phyloP scores from a whole-genome alignment of 2,888 invertebrate genomes.

The Pimpla rufipes region DNA sequence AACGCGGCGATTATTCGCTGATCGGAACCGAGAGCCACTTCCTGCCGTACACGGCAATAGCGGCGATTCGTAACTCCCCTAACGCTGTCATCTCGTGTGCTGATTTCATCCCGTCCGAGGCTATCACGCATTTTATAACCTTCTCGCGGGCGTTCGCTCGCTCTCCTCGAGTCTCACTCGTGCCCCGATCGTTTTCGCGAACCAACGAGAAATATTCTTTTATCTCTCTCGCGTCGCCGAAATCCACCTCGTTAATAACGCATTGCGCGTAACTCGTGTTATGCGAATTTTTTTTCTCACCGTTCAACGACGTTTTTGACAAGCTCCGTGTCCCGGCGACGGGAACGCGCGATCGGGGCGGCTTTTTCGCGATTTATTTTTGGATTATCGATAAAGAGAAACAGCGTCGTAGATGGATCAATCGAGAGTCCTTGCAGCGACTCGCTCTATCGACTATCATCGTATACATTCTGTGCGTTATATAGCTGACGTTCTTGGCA shows the following conservation, averaged over 20 bases:
- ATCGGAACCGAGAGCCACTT: constrained; percentile 58
- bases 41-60: constrained; percentile 68
- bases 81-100: constrained; percentile 71
- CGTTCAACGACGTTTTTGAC: background rate
- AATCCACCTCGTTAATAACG: constrained; percentile 1
- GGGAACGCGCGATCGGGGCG: background rate
- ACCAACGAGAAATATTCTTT: background rate
- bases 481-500: constrained; percentile 15
- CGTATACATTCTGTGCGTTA: background rate
- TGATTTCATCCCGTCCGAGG: constrained; percentile 31
- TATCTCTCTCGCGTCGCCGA: background rate
- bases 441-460: background rate
- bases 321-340: background rate
- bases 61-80: constrained; percentile 69
- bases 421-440: background rate
- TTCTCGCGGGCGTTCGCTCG: background rate
- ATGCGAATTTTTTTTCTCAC: background rate
- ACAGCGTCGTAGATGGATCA: background rate
- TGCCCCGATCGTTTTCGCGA: background rate
- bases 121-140: constrained; percentile 15
- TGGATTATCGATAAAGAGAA: background rate
- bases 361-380: background rate
- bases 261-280: constrained; percentile 15
- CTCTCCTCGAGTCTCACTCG: background rate
- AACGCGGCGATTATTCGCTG: constrained; percentile 33